phyloP scores from a whole-genome alignment of 2,113 vertebrate species.

The Corvus hawaiiensis region DNA sequence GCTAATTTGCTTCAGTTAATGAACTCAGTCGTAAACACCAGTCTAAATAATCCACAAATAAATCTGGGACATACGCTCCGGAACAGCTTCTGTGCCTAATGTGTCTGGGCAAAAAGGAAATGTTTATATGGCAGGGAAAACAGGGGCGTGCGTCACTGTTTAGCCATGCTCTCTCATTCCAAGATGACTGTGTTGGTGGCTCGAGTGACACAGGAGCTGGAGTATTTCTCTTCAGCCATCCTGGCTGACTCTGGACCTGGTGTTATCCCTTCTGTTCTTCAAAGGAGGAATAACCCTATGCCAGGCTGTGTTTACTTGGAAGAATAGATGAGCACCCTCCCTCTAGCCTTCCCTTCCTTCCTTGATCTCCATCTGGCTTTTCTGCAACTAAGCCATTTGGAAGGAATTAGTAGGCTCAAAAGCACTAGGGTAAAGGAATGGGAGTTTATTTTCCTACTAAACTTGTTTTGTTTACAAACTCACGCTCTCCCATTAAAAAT shows the following conservation, averaged over 20 bases:
- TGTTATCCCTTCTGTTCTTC: background rate
- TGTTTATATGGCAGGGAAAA: background rate
- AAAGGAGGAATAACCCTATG: background rate
- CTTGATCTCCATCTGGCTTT: background rate
- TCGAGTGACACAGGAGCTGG: background rate
- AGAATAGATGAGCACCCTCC: background rate
- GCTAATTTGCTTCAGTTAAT: background rate
- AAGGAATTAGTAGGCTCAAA: background rate
- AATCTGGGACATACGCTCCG: background rate
- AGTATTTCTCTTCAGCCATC: background rate
- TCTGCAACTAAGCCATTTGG: background rate
- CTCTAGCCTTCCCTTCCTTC: background rate
- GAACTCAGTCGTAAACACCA: background rate
- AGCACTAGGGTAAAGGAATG: background rate
- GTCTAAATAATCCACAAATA: background rate
- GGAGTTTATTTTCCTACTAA: background rate
- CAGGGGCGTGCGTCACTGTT: accelerated
- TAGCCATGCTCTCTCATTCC: background rate
- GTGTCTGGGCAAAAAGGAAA: background rate
- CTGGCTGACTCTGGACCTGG: background rate
- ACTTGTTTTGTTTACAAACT: background rate
- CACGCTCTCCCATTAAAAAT: background rate
- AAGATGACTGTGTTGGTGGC: background rate
- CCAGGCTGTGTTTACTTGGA: background rate
- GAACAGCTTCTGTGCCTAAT: background rate